Conservation (phyloP, 2,888 invertebrate genomes). For the Hofmannophila pseudospretella region DNA sequence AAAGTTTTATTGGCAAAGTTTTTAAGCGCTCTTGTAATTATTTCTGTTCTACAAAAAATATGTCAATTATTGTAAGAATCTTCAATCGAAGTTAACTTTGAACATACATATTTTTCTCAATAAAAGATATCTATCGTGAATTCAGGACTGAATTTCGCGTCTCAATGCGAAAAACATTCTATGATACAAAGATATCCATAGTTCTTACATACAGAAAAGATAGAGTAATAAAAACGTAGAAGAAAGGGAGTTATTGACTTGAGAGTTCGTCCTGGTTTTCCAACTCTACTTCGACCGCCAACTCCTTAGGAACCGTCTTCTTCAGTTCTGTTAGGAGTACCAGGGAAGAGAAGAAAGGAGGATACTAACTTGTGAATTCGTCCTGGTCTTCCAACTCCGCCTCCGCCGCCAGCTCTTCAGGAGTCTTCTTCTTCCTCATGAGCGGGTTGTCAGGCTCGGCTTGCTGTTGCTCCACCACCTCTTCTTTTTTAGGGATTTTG, state of each 20-base stretch:
- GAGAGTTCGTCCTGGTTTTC: conserved; percentile 98
- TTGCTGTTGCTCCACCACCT: conserved; percentile 89
- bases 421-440: conserved; percentile 99
- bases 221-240: too few relatives aligned
- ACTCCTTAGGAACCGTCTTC: conserved; percentile 98
- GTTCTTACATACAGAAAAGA: too few relatives aligned
- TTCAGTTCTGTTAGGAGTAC: too few relatives aligned
- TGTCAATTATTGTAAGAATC: conserved; percentile 4
- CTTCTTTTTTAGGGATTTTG: conserved; percentile 99
- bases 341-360: too few relatives aligned
- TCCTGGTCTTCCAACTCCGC: conserved; percentile 97
- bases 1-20: conserved; percentile 9
- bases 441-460: conserved; percentile 94
- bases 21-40: background rate
- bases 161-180: too few relatives aligned
- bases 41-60: conserved; percentile 1
- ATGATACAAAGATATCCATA: too few relatives aligned
- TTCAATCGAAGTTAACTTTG: too few relatives aligned
- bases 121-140: too few relatives aligned
- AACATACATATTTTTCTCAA: too few relatives aligned
- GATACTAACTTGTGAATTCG: conserved; percentile 94
- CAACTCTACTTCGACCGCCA: conserved; percentile 97
- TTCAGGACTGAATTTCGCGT: too few relatives aligned
- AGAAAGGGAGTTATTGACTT: conserved; percentile 80
- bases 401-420: conserved; percentile 97